phyloP scores from a whole-genome alignment of 2,797 vertebrate genomes.

The Sylvia borin region DNA sequence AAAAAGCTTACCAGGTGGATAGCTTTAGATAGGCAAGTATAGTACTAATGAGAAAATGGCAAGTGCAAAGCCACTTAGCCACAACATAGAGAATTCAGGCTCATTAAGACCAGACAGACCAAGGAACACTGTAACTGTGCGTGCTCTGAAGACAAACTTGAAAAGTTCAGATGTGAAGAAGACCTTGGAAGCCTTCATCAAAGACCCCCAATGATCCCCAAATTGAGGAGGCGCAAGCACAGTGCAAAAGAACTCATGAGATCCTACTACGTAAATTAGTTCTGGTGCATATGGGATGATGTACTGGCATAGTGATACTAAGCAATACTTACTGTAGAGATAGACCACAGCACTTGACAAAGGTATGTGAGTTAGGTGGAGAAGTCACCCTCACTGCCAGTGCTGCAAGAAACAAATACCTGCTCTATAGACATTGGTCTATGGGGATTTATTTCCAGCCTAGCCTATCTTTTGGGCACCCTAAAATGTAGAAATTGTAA shows the following conservation, averaged over 20 bases:
- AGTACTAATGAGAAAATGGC: neutral
- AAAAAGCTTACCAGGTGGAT: neutral
- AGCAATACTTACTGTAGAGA: neutral
- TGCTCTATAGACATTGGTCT: rapidly evolving
- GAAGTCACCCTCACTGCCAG: neutral
- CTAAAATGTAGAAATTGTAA: neutral
- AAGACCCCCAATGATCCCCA: neutral
- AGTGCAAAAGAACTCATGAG: neutral
- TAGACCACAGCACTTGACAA: neutral
- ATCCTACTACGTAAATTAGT: neutral
- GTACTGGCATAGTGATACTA: no score
- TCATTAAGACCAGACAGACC: no score
- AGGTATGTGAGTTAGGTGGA: neutral
- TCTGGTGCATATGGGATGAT: neutral
- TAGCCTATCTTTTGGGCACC: neutral
- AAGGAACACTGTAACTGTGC: neutral
- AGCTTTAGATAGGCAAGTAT: neutral
- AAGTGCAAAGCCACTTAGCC: neutral
- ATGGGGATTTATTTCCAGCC: neutral
- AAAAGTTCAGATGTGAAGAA: neutral
- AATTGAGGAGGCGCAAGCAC: no score
- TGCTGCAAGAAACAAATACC: neutral
- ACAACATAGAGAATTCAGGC: neutral
- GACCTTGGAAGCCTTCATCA: neutral
- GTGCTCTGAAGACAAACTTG: neutral